Evolutionary conservation across 2,113 vertebrate species (phyloP).

Genomic region (Siphamia tubifer): DNA sequence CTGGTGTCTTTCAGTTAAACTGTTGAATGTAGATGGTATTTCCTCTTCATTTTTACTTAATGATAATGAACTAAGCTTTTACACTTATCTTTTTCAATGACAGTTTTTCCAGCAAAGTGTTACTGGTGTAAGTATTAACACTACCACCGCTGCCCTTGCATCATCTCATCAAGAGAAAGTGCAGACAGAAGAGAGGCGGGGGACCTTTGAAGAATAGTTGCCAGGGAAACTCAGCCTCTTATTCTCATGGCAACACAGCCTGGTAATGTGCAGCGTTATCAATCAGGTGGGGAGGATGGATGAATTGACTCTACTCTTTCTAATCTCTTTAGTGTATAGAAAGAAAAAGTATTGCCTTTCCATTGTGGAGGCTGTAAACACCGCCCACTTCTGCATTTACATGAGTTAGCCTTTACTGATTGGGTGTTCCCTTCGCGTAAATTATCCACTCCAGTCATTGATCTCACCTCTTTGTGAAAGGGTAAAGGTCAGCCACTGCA

Average conservation of each 20-base stretch:
- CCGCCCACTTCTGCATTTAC: not conserved
- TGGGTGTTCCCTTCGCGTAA: not conserved
- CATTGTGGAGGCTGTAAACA: slow-evolving; percentile 5
- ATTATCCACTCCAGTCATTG: slow-evolving; percentile 25
- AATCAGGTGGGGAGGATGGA: slow-evolving; percentile 14
- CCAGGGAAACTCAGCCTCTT: slow-evolving; percentile 63
- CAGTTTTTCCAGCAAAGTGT: not conserved
- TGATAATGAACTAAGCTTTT: not conserved
- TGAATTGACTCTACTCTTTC: not conserved
- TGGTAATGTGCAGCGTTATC: slow-evolving; percentile 19
- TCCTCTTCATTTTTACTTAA: not conserved
- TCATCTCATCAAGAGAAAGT: slow-evolving; percentile 60
- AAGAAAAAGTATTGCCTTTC: not conserved
- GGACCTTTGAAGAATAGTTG: slow-evolving; percentile 62
- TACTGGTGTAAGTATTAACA: slow-evolving; percentile 67
- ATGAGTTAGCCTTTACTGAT: not conserved
- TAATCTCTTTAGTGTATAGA: slow-evolving; percentile 6
- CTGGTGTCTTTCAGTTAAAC: not conserved
- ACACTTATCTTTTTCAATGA: not conserved
- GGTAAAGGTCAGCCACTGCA: slow-evolving; percentile 24
- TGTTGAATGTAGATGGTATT: not conserved
- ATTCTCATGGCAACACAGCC: slow-evolving; percentile 48
- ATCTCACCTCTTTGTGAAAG: slow-evolving; percentile 13
- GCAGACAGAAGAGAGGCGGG: slow-evolving; percentile 37
- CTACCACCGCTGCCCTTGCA: slow-evolving; percentile 59